Base-by-base conservation (phyloP, 2,113 vertebrate species). In the Oenanthe melanoleuca region DNA sequence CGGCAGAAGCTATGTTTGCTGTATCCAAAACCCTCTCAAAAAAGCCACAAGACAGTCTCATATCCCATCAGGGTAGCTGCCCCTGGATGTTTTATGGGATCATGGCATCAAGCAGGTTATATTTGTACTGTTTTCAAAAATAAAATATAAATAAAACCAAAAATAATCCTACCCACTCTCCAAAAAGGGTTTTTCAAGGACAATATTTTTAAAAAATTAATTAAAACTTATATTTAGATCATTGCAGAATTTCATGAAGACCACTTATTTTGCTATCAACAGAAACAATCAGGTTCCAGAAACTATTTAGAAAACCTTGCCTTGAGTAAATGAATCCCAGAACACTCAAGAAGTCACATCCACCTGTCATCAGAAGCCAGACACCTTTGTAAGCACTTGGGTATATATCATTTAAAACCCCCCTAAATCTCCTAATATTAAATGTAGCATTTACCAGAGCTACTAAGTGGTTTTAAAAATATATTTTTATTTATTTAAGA, bases 351-450 rank as follows among this genome's bases (percentile, higher is more conserved):
- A 56, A 74, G 31, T 63, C 75, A 80, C 5, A 0, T 42, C 26
- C 18, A 38, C 23, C 40, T 49, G 34, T 37, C 73, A 61, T 15
- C 47, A 74, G 61, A 69, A 66, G 26, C 19, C 61, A 49, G 67
- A 61, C 34, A 56, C 23, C 47, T 69, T 33, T 56, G 34, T 22
- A 67, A 50, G 28, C 23, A 44, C 11, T 11, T 11, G 7, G 15
- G 4, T 44, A 37, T 20, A 8, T 16, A 47, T 17, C 2, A 40
- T 55, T 14, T 0, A 23, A 55, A 49, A 17, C 2, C 0, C 1
- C 9, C 20, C 16, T 23, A 61, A 34, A 8, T 6, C 7, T 19
- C 9, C 11, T 9, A 19, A 16, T 56, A 44, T 10, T 25, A 74
- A 61, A 56, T 12, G 7, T 4, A 28, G 15, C 42, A 72, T n/a